Evolutionary conservation across 2,888 invertebrate species (phyloP), one percentile per base, ranked within the genome.

Genomic region (Phrixothrix hirtus): DNA sequence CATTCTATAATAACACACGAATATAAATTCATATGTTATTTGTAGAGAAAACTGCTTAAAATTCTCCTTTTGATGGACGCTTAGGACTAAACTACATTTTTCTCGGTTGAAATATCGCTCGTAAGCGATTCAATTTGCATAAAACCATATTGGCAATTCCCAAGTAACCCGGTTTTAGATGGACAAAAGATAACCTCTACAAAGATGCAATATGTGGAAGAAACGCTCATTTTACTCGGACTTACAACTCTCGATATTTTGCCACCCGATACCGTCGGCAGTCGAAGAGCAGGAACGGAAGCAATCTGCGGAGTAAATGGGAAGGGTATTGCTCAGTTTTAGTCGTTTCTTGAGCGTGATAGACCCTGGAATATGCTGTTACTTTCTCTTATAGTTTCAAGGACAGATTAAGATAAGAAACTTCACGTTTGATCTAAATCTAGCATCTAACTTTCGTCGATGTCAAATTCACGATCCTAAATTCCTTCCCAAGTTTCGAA

Each of bases 211-310:
- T 56, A 58, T 59, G 39, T 34, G 45, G 51, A 17, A 36, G 53
- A 32, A 52, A 54, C 35, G 49, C 42, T 42, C 43, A 44, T 54
- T 53, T 45, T 54, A 57, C n/a, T 55, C 50, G 44, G 45, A 26
- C 39, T 41, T 47, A 43, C 57, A 58, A 60, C 57, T n/a, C n/a
- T 57, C 55, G 58, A 61, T 61, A 56, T 53, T 61, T 59, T 56
- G 42, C 52, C 56, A 56, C 30, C 45, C 43, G 49, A 46, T 46
- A 30, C 30, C 44, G 48, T n/a, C n/a, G n/a, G 44, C 48, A 44
- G 43, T 37, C 36, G 37, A 43, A 49, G 29, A 44, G 43, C 45
- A 39, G 50, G 38, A 44, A 47, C 39, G 50, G 55, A 56, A 60
- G 47, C 52, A 52, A 60, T 57, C 55, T 45, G 50, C 12, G 51